These are phyloP conservation scores for Corythaixoides concolor DNA, from an alignment of 2,113 vertebrate species.

Conservation along the genomic window DNA sequence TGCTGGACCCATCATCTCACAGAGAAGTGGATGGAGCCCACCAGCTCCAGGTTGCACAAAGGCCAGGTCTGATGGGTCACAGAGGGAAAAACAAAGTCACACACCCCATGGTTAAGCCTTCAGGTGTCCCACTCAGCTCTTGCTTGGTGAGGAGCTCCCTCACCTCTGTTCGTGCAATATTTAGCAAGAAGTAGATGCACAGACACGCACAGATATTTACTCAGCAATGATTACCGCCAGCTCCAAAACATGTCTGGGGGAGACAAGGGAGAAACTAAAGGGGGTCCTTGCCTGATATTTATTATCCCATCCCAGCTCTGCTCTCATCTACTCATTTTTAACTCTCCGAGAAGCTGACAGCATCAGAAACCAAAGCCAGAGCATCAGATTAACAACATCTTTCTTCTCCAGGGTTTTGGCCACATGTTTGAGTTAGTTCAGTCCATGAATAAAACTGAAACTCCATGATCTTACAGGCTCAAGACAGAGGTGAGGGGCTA, in stretches of 20 bases:
- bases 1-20: too few relatives aligned
- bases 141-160: not conserved
- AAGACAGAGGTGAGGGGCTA: not conserved
- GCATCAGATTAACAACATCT: not conserved
- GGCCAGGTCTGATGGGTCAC: not conserved
- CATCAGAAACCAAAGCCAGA: not conserved
- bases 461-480: not conserved
- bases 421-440: not conserved
- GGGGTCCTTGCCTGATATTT: not conserved
- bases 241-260: not conserved
- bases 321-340: not conserved
- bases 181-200: not conserved
- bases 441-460: accelerated
- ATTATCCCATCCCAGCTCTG: not conserved
- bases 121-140: not conserved
- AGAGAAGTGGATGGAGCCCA: not conserved
- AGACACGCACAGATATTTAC: not conserved
- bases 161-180: accelerated
- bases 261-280: accelerated
- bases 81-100: not conserved
- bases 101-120: accelerated
- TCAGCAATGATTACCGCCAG: not conserved
- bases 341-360: not conserved
- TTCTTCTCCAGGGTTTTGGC: not conserved
- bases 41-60: not conserved